Percentiles rank a stretch among this genome's conserved stretches.
These are phyloP conservation scores for Babylonia areolata DNA, from an alignment of 1,140 invertebrate species.

Conservation along the genomic window DNA sequence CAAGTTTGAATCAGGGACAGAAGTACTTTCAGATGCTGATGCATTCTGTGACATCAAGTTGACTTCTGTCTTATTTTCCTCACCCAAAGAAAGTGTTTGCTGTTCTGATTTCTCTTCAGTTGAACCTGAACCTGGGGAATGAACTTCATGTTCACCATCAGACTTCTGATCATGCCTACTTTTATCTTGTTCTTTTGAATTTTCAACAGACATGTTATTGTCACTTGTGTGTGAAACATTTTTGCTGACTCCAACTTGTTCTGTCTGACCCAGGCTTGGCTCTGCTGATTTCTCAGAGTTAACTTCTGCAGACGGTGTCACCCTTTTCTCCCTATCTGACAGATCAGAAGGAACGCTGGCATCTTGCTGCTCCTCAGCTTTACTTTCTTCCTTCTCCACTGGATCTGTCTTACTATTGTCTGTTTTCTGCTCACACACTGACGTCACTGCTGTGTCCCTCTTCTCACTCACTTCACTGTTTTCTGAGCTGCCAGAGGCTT, in stretches of 20 bases:
- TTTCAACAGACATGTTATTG: background rate
- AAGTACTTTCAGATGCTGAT: background rate
- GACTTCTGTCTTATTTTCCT: background rate
- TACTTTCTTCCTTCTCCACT: background rate
- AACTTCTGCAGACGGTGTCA: too few species aligned
- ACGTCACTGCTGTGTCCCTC: background rate
- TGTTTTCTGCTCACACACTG: constrained; percentile 6
- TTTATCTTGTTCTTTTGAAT: constrained; percentile 2
- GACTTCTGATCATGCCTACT: background rate
- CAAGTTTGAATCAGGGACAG: background rate
- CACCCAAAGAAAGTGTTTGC: background rate
- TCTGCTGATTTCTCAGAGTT: background rate
- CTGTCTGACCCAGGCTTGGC: background rate
- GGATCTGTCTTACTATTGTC: constrained; percentile 14
- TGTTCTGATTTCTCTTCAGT: background rate
- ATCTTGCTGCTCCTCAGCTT: background rate
- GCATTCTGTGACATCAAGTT: background rate
- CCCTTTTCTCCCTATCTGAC: background rate
- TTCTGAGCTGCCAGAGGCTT: background rate
- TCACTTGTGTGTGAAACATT: constrained; percentile 15
- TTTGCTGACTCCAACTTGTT: background rate
- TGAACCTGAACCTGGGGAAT: background rate
- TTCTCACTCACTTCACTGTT: background rate
- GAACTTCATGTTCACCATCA: background rate
- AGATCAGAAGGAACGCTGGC: background rate